Base-by-base conservation (phyloP, 2,113 vertebrate genomes). In the Oryzias woworae region DNA sequence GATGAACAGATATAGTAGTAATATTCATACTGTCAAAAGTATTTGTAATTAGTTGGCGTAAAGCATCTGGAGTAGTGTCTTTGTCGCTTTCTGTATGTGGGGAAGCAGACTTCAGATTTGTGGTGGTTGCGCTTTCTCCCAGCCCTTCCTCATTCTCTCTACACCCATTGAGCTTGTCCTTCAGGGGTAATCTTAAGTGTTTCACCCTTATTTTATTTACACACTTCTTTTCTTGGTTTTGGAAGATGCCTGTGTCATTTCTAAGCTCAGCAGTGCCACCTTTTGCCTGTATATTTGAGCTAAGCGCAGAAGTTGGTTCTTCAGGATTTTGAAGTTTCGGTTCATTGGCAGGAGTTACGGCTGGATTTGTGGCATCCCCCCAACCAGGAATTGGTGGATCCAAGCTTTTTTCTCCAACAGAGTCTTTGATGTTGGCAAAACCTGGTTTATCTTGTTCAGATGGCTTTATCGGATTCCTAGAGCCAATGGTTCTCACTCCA, bases 131-230 rank as follows among this genome's bases (percentile, higher is more conserved):
- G n/a, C 42, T 58, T 41, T 22, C 47, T 49, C 0, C 42, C 14
- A 48, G 1, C 16, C 24, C 61, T n/a, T 28, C 71, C 43, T 50
- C 84, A 12, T 72, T 71, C 3, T 62, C 55, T 23, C 17, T 46
- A 28, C 75, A 81, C 1, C 78, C 68, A 1, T 56, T 55, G 66
- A 52, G 51, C 48, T 15, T 62, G 42, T 79, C 63, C 51, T 61
- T 74, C 18, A 46, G 73, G 4, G 77, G 58, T 8, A 86, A 50
- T 58, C 53, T 83, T n/a, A 62, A 50, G 56, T 85, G 81, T n/a
- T 82, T 86, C 57, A 90, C 75, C 71, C 78, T 74, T 18, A 90
- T 52, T 64, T 84, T 90, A 50, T 90, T 83, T n/a, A 89, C 12
- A 69, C 88, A 92, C 68, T 88, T 88, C 53, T 74, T 86, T n/a